These are phyloP conservation scores for Mellivora capensis DNA, from an alignment of 2,113 vertebrate species.

Conservation along the genomic window DNA sequence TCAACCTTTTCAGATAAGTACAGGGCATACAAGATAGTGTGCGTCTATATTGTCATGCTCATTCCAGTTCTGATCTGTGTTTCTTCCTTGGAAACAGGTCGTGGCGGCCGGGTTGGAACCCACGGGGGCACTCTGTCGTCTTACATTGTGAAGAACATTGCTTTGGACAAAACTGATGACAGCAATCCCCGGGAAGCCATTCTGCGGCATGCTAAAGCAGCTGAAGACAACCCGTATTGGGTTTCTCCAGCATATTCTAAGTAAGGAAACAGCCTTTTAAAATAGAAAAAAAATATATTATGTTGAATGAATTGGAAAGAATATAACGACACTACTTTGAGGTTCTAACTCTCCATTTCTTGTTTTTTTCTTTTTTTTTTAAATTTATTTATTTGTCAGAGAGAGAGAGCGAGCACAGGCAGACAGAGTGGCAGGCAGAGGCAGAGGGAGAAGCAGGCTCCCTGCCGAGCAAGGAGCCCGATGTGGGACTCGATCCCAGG, in stretches of 20 bases:
- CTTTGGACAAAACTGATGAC: conserved; percentile 96
- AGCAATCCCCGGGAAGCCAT: conserved; percentile 98
- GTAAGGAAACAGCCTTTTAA: conserved; percentile 82
- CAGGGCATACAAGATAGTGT: not conserved
- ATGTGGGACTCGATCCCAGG: too few species aligned
- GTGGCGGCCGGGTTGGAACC: conserved; percentile 95
- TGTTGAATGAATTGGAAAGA: not conserved
- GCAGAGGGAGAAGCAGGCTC: too few species aligned
- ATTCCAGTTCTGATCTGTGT: not conserved
- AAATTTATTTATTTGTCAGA: too few species aligned
- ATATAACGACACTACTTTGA: not conserved
- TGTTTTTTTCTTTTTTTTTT: not conserved
- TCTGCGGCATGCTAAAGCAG: conserved; percentile 94
- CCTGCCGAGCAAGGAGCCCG: too few species aligned
- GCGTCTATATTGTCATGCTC: not conserved
- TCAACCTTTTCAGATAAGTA: not conserved
- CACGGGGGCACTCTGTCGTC: conserved; percentile 97
- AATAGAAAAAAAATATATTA: not conserved
- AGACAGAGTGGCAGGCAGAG: too few species aligned
- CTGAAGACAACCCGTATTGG: conserved; percentile 95
- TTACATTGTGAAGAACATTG: conserved; percentile 99
- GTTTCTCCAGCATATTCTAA: conserved; percentile 92
- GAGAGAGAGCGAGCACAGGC: too few species aligned
- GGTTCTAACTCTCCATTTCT: not conserved
- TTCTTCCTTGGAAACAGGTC: conserved; percentile 82